Base-by-base conservation (phyloP, 2,888 invertebrate genomes). In the Copidosoma aretas region DNA sequence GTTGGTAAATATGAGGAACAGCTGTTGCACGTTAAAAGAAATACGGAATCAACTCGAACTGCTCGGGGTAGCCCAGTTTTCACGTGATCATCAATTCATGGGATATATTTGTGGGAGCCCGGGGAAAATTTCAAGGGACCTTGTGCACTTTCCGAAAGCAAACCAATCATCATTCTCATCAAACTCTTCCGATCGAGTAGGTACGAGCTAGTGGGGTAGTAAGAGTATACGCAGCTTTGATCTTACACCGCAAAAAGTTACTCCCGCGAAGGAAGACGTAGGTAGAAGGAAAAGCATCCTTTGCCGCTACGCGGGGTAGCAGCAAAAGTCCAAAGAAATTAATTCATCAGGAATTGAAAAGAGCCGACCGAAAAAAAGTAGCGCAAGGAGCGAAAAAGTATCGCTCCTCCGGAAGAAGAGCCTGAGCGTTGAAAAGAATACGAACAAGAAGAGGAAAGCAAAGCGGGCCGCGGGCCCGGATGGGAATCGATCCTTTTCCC, bases 81-180 rank as follows among this genome's bases (percentile, higher is more conserved):
- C 8, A 8, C 8, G 32, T 32, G 8, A 8, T 32, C 32, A 32
- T 32, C 8, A 32, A 32, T 32, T 32, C 32, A 32, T 32, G 32
- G 4, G 8, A 5, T 3, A 32, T 32, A 8, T 32, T 32, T 32
- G 32, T 32, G 3, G 32, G 8, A 32, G 32, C 3, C 32, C 8
- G 32, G 32, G 8, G 8, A 32, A 32, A 32, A n/a, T n/a, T n/a
- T n/a, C n/a, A n/a, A 32, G 32, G 32, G 8, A 32, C 8, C 32
- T 32, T 8, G 32, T 3, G 32, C 8, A 32, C 32, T 3, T 8
- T 8, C 3, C 32, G 32, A 32, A 21, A 46, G 24, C 49, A 49
- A 63, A 59, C 24, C 54, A 68, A 59, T 59, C 59, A 58, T 54
- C 59, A 64, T 60, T 62, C 60, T 68, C 63, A 64, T 68, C 63